phyloP scores from a whole-genome alignment of 1,140 invertebrate species.

The Drosophila pectinifera region DNA sequence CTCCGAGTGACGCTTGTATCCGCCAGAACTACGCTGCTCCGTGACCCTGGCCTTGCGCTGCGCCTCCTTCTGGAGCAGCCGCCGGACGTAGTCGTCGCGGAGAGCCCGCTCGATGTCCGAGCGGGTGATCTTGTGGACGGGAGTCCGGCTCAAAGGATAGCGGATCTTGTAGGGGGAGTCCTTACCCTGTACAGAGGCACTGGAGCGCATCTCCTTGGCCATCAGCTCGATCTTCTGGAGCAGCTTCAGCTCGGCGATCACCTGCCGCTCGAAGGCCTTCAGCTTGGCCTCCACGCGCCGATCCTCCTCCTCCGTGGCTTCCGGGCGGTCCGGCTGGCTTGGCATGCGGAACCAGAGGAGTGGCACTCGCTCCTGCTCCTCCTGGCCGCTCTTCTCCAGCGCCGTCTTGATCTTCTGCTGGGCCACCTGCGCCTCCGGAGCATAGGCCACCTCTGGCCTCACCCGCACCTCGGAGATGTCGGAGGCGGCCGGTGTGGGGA shows the following conservation, averaged over 20 bases:
- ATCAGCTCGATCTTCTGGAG: constrained; percentile 73
- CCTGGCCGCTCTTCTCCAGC: constrained; percentile 19
- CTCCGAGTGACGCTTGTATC: constrained; percentile 61
- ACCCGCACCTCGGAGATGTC: constrained; percentile 77
- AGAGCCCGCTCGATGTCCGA: constrained; percentile 72
- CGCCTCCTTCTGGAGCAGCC: constrained; percentile 63
- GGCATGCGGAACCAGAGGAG: constrained; percentile 68
- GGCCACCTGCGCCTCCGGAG: constrained; percentile 30
- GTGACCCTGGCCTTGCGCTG: constrained; percentile 35
- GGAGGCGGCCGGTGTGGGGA: constrained; percentile 44
- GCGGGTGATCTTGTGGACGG: constrained; percentile 75
- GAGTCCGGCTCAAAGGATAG: constrained; percentile 66
- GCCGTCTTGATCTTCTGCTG: constrained; percentile 56
- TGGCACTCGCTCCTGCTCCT: constrained; percentile 44
- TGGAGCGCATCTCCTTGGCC: constrained; percentile 69
- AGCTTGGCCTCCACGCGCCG: constrained; percentile 60
- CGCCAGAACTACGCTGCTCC: not conserved
- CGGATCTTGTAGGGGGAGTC: constrained; percentile 38
- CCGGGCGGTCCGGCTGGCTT: not conserved
- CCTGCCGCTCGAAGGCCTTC: constrained; percentile 71
- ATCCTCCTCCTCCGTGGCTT: constrained; percentile 32
- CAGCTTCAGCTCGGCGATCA: constrained; percentile 65
- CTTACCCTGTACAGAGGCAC: constrained; percentile 9
- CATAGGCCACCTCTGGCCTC: constrained; percentile 41
- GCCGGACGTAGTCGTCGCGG: constrained; percentile 69